phyloP scores from a whole-genome alignment of 1,140 invertebrate genomes.

The Psix sp. region DNA sequence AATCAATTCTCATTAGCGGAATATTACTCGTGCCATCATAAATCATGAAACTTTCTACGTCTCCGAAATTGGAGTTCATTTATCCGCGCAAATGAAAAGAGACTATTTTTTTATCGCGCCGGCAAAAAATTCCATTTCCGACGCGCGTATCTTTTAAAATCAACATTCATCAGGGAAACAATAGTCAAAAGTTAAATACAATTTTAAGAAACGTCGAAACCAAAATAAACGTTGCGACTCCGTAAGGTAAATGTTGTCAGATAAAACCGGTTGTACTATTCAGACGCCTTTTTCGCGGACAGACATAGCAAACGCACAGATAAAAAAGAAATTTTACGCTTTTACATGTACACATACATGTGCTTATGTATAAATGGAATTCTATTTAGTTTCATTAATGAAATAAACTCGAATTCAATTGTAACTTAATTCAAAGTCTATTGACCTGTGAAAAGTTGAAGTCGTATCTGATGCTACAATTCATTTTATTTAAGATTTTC shows the following conservation, averaged over 20 bases:
- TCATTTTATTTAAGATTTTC: no score
- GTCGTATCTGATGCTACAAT: no score
- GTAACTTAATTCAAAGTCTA: no score
- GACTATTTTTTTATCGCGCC: no score
- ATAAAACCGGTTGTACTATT: conserved; percentile 50
- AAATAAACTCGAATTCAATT: conserved; percentile 65
- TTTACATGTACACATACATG: conserved; percentile 30
- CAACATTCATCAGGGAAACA: conserved; percentile 37
- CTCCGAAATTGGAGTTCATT: conserved; percentile 36
- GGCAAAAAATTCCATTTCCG: conserved; percentile 1
- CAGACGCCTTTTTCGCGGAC: conserved; percentile 22
- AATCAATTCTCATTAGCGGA: conserved; percentile 53
- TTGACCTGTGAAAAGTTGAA: no score
- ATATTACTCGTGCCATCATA: conserved; percentile 37
- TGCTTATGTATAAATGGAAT: conserved; percentile 60
- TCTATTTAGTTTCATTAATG: conserved; percentile 51
- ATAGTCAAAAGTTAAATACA: conserved; percentile 44
- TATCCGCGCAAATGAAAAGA: no score
- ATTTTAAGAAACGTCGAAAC: conserved; percentile 35
- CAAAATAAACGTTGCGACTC: conserved; percentile 35
- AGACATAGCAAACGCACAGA: conserved; percentile 9
- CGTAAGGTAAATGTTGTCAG: conserved; percentile 39
- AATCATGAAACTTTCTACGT: conserved; percentile 41
- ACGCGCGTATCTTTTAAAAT: conserved; percentile 26
- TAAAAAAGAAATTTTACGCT: conserved; percentile 4